Evolutionary conservation across 2,797 vertebrate genomes (phyloP).

Genomic region (Sebastiscus tertius): DNA sequence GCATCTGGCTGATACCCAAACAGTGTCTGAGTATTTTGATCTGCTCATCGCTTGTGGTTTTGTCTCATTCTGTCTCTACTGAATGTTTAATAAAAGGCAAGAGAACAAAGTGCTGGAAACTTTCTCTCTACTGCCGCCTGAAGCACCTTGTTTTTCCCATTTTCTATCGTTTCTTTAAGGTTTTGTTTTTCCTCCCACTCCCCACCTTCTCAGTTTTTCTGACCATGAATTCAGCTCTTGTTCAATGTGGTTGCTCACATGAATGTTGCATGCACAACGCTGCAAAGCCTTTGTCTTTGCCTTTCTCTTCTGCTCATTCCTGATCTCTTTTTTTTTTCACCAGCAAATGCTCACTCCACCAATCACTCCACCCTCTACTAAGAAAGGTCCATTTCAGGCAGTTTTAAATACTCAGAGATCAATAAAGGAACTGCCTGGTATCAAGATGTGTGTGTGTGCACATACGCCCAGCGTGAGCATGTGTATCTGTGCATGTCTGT

Average conservation of each 20-base stretch:
- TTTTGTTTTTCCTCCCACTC: conserved; percentile 34
- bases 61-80: conserved; percentile 46
- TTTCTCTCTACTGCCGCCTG: conserved; percentile 20
- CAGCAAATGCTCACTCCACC: conserved; percentile 31
- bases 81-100: conserved; percentile 48
- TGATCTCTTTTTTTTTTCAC: conserved; percentile 3
- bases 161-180: conserved; percentile 1
- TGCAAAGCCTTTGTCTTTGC: neutral
- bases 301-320: neutral
- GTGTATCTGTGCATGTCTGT: conserved; percentile 35
- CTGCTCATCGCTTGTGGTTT: conserved; percentile 27
- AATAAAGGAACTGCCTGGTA: conserved; percentile 40
- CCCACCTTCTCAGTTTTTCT: conserved; percentile 18
- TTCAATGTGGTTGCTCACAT: conserved; percentile 18
- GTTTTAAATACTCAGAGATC: conserved; percentile 58
- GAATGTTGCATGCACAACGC: neutral
- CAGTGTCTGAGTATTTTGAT: conserved; percentile 16
- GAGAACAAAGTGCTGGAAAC: conserved; percentile 42
- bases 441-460: conserved; percentile 5
- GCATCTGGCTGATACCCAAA: neutral
- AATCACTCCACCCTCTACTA: conserved; percentile 51
- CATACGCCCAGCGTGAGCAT: neutral
- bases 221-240: conserved; percentile 20
- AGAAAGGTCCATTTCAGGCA: conserved; percentile 56
- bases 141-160: conserved; percentile 36